Percentiles rank a stretch among this genome's conserved stretches.
These are phyloP conservation scores for Callithrix jacchus DNA, from an alignment of 2,113 vertebrate species.

Conservation along the genomic window DNA sequence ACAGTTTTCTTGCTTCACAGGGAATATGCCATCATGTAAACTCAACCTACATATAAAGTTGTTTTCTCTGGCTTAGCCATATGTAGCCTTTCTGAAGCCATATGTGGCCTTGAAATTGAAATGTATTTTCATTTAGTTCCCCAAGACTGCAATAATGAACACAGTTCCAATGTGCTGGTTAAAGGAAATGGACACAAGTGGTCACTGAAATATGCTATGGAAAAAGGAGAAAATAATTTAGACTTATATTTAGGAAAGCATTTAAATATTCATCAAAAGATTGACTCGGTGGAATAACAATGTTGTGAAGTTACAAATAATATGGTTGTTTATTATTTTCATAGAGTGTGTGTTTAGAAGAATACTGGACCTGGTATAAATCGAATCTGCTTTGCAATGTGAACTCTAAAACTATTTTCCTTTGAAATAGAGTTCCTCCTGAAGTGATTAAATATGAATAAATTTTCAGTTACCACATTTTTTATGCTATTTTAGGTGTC, in stretches of 20 bases:
- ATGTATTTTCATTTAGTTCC: background rate
- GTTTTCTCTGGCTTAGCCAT: background rate
- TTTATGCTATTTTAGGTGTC: conserved; percentile 39
- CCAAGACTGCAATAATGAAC: background rate
- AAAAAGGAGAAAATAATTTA: background rate
- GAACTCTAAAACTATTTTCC: conserved; percentile 52
- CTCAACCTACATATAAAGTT: background rate
- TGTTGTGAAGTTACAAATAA: conserved; percentile 22
- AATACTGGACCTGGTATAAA: background rate
- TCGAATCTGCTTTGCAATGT: conserved; percentile 48
- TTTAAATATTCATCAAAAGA: conserved; percentile 35
- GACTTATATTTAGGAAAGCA: background rate
- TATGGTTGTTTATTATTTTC: background rate
- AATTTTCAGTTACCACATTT: conserved; percentile 48
- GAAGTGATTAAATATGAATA: conserved; percentile 69
- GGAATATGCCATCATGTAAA: background rate
- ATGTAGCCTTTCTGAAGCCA: background rate
- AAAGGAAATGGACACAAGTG: background rate
- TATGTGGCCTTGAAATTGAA: background rate
- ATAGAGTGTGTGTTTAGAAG: background rate
- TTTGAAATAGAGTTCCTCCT: conserved; percentile 40
- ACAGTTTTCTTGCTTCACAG: background rate
- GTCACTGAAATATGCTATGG: background rate
- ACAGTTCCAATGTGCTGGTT: background rate
- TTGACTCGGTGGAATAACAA: background rate